phyloP scores from a whole-genome alignment of 2,888 invertebrate genomes.

The Chymomyza procnemis region DNA sequence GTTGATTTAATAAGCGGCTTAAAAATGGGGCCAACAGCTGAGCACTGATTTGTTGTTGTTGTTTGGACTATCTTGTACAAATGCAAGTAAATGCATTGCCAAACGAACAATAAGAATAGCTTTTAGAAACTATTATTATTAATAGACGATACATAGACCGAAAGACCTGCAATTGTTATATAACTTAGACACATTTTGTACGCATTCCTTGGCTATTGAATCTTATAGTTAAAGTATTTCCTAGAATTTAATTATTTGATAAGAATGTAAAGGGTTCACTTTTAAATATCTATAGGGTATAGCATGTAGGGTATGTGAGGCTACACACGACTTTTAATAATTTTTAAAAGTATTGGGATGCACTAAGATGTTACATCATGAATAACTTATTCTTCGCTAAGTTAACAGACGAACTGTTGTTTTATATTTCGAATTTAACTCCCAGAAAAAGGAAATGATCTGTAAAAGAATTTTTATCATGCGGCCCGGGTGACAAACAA shows the following conservation, averaged over 20 bases:
- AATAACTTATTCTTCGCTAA: too few relatives aligned
- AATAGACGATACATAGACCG: not conserved
- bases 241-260: not conserved
- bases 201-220: not conserved
- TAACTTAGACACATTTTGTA: not conserved
- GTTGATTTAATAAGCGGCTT: constrained; percentile 40
- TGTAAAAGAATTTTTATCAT: too few relatives aligned
- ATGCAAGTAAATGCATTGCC: not conserved
- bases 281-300: too few relatives aligned
- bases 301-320: too few relatives aligned
- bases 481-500: too few relatives aligned
- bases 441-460: too few relatives aligned
- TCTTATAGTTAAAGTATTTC: not conserved
- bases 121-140: not conserved
- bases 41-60: not conserved
- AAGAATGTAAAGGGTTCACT: not conserved
- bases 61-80: not conserved
- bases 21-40: constrained; percentile 24
- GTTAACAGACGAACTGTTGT: too few relatives aligned
- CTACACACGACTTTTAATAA: too few relatives aligned
- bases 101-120: not conserved
- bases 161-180: not conserved
- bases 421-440: too few relatives aligned
- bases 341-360: too few relatives aligned
- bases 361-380: too few relatives aligned